Percentiles rank a stretch among this genome's conserved stretches.
Evolutionary conservation across 2,888 invertebrate genomes (phyloP).

Genomic region (Drosophila nr. perissopoda): DNA sequence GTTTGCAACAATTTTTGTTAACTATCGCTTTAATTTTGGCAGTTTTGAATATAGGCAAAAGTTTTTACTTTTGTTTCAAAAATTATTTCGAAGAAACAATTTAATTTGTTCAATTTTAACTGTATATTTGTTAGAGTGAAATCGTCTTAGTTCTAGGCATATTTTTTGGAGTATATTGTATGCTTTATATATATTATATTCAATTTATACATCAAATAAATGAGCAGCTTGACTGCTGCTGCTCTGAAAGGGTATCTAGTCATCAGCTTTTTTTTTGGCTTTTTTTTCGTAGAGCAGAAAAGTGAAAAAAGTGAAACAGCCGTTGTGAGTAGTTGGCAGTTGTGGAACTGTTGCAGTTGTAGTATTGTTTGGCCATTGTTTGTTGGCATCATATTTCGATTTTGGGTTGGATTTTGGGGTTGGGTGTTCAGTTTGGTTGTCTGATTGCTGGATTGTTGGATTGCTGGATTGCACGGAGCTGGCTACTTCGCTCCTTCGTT

Average conservation of each 20-base stretch:
- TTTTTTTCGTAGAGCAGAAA: conserved; percentile 7
- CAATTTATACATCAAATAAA: neutral
- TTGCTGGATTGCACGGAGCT: conserved; percentile 7
- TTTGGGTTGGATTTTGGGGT: conserved; percentile 14
- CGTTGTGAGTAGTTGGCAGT: conserved; percentile 24
- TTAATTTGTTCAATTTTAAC: neutral
- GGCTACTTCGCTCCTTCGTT: conserved; percentile 40
- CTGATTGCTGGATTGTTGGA: conserved; percentile 3
- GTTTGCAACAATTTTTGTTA: neutral
- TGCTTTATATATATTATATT: too few species aligned
- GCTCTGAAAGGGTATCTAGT: neutral
- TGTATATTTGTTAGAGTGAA: neutral
- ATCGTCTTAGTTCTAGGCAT: neutral
- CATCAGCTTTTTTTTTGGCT: neutral
- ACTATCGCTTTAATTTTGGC: neutral
- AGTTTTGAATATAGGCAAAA: too few species aligned
- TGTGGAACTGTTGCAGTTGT: neutral
- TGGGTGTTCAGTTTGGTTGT: conserved; percentile 10
- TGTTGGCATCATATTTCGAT: conserved; percentile 12
- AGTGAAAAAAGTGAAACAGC: conserved; percentile 49
- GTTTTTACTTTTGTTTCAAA: neutral
- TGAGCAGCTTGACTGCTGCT: neutral
- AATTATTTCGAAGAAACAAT: neutral
- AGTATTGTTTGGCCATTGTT: conserved; percentile 16
- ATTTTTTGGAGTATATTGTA: neutral